A percentile compares a stretch with the other conserved stretches of the same genome.
phyloP scores from a whole-genome alignment of 2,797 vertebrate species.

The Poeciliopsis infans region DNA sequence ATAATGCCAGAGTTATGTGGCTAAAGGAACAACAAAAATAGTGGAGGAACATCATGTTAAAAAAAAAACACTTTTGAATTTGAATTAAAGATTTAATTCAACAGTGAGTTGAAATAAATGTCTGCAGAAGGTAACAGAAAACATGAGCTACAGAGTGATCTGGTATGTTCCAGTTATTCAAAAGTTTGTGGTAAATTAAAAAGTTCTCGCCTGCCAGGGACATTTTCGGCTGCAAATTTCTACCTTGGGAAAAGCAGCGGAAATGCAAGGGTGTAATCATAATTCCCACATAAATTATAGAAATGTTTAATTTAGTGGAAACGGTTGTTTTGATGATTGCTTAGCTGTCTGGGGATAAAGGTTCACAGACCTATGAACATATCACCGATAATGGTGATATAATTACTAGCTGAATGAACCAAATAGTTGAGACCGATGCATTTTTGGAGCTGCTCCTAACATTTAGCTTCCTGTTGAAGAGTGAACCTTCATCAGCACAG shows the following conservation, averaged over 20 bases:
- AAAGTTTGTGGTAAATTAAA: not conserved
- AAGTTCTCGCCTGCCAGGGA: not conserved
- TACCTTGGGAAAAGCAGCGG: not conserved
- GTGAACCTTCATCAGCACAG: not conserved
- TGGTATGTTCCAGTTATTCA: not conserved
- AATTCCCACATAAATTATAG: not conserved
- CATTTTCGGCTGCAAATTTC: not conserved
- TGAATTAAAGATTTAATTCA: not conserved
- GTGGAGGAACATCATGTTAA: not conserved
- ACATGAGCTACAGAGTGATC: not conserved
- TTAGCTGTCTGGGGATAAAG: not conserved
- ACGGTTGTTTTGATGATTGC: not conserved
- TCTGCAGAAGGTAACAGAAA: not conserved
- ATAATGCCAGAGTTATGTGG: not conserved
- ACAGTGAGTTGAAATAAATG: not conserved
- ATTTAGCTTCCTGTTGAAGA: not conserved
- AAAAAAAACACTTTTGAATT: not conserved
- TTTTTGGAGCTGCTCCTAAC: not conserved
- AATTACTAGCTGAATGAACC: not conserved
- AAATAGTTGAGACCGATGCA: not conserved
- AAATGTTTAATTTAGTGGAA: not conserved
- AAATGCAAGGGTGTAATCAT: not conserved
- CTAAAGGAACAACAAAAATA: not conserved
- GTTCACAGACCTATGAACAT: not conserved
- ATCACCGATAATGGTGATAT: not conserved